Percentiles rank a stretch among this genome's conserved stretches.
phyloP scores from a whole-genome alignment of 1,140 invertebrate species.

The Zaprionus camerounensis region DNA sequence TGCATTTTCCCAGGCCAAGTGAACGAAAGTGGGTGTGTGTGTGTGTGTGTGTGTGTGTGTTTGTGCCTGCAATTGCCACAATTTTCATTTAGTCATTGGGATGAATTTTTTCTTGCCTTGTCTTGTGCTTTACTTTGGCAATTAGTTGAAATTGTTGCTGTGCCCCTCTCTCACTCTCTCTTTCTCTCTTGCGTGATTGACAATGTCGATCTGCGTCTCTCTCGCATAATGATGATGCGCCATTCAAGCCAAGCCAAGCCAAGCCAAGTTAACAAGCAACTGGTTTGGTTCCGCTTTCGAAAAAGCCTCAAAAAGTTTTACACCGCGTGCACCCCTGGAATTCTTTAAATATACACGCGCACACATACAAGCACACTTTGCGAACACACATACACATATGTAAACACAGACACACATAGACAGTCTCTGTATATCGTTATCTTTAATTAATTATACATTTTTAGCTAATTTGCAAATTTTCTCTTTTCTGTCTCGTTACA shows the following conservation, averaged over 20 bases:
- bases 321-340: conserved; percentile 35
- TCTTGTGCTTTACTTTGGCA: conserved; percentile 28
- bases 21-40: background rate
- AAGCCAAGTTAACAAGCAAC: conserved; percentile 37
- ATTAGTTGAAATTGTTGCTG: conserved; percentile 36
- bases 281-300: conserved; percentile 81
- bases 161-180: background rate
- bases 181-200: conserved; percentile 9
- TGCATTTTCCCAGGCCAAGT: conserved; percentile 38
- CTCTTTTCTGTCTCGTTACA: conserved; percentile 74
- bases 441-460: conserved; percentile 72
- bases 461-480: conserved; percentile 77
- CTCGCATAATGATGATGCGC: conserved; percentile 38
- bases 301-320: conserved; percentile 52
- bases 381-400: background rate
- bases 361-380: conserved; percentile 7
- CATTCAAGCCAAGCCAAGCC: conserved; percentile 13
- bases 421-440: conserved; percentile 21
- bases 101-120: conserved; percentile 25
- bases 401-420: background rate
- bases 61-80: conserved; percentile 27
- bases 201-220: conserved; percentile 25
- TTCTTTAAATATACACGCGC: conserved; percentile 58
- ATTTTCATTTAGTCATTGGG: conserved; percentile 39
- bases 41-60: conserved; percentile 5